A percentile compares a stretch with the other conserved stretches of the same genome.
Evolutionary conservation across 2,888 invertebrate genomes (phyloP).

Genomic region (Busseola fusca): DNA sequence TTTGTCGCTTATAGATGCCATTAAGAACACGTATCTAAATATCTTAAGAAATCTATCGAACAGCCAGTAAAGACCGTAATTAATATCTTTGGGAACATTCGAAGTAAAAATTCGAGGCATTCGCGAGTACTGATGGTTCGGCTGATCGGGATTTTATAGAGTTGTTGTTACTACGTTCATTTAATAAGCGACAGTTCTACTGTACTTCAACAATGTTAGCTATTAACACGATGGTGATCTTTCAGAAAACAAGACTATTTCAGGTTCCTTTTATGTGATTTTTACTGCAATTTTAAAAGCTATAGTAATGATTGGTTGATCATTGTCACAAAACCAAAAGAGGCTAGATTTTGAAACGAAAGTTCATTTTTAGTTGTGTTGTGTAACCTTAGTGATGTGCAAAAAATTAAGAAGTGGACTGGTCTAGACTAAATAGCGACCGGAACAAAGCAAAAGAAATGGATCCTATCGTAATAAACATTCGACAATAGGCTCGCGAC

Average conservation of each 20-base stretch:
- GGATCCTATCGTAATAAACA: neutral
- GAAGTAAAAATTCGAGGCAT: slow-evolving; percentile 80
- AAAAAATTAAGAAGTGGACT: too few relatives aligned
- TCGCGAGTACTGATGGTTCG: slow-evolving; percentile 69
- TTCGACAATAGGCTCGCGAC: too few relatives aligned
- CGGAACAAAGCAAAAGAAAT: too few relatives aligned
- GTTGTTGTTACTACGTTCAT: slow-evolving; percentile 56
- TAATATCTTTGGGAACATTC: slow-evolving; percentile 79
- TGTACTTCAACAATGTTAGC: too few relatives aligned
- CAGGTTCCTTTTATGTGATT: neutral
- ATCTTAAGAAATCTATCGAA: slow-evolving; percentile 80
- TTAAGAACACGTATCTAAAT: slow-evolving; percentile 82
- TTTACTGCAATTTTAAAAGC: too few relatives aligned
- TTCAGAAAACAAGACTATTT: neutral
- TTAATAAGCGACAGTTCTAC: neutral
- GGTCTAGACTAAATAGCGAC: too few relatives aligned
- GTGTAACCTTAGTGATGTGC: too few relatives aligned
- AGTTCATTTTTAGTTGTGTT: too few relatives aligned
- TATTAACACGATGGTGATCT: neutral
- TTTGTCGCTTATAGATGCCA: slow-evolving; percentile 70
- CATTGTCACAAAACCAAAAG: neutral
- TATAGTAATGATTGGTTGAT: neutral
- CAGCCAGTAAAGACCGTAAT: slow-evolving; percentile 76
- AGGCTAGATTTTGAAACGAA: neutral
- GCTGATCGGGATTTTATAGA: slow-evolving; percentile 61